Evolutionary conservation across 2,113 vertebrate genomes (phyloP), one percentile per base, ranked within the genome.

Genomic region (Pongo abelii): DNA sequence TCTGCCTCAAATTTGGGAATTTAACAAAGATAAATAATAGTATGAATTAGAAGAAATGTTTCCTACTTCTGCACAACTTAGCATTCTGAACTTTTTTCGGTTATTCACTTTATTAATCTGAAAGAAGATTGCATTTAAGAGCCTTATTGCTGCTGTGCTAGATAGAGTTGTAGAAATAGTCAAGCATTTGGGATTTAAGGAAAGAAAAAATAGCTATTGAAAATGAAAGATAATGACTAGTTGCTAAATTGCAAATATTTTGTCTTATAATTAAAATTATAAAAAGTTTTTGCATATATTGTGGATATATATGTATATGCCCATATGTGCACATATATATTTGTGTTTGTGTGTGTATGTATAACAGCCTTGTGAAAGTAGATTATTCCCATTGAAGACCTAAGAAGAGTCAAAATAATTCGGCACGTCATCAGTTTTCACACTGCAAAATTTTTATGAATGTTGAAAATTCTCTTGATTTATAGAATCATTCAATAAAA

Each of bases 41-140:
- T 79, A 35, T 64, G 48, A 84, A 96, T 93, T 79, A 95, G 70
- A 95, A 95, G n/a, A 98, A 86, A 9, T 1, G 0, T 97, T 97
- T 93, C 88, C 94, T 97, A 88, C 25, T 81, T 3, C 55, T 97
- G 97, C 52, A 97, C 91, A 95, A 64, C 96, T 86, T 90, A 97
- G 43, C 67, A 93, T 22, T 4, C 69, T 83, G 48, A 97, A 97
- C 8, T 84, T 97, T 97, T 97, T 43, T 70, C n/a, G 61, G 79
- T 97, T 92, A 46, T 38, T 98, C 97, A 12, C 17, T 95, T 96
- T 97, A 98, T 97, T 97, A 96, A 95, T 98, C 97, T 98, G 89
- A 95, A 96, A 97, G 43, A 93, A 90, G 17, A 88, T 90, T 64
- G 89, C 52, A 79, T 72, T 84, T 93, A 92, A 70, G 40, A 23